phyloP scores from a whole-genome alignment of 2,113 vertebrate species.

The Atlantisia rogersi region DNA sequence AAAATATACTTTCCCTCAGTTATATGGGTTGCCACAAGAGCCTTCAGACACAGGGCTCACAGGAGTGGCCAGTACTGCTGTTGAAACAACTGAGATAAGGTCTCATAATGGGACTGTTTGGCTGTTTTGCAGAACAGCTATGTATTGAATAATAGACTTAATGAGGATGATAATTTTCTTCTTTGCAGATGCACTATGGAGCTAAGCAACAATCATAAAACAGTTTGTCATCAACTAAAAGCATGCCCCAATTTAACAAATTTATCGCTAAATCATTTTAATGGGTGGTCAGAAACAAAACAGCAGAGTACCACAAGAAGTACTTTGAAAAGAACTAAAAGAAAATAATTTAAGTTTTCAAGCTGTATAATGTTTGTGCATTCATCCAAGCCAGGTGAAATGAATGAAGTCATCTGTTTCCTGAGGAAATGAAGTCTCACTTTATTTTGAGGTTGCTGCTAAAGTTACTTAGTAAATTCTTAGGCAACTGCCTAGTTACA shows the following conservation, averaged over 20 bases:
- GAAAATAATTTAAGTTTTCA: neutral
- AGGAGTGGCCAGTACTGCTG: neutral
- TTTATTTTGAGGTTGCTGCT: neutral
- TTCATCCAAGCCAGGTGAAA: neutral
- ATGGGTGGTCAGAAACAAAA: neutral
- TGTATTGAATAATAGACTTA: neutral
- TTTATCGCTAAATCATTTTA: neutral
- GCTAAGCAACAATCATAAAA: neutral
- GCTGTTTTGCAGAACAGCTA: neutral
- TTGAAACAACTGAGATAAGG: neutral
- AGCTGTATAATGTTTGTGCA: neutral
- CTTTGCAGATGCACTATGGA: neutral
- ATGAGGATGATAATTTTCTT: neutral
- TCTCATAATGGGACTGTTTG: neutral
- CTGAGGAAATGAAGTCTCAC: neutral
- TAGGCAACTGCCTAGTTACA: neutral
- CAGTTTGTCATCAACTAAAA: neutral
- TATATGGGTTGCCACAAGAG: neutral
- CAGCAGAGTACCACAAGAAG: neutral
- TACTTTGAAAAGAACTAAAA: neutral
- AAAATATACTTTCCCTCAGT: neutral
- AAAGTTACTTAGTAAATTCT: neutral
- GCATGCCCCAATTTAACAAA: neutral
- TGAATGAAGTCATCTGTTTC: neutral
- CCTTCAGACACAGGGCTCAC: neutral